Percentiles rank a stretch among this genome's conserved stretches.
These are phyloP conservation scores for Phylloscopus whistleri DNA, from an alignment of 2,113 vertebrate species.

Conservation along the genomic window DNA sequence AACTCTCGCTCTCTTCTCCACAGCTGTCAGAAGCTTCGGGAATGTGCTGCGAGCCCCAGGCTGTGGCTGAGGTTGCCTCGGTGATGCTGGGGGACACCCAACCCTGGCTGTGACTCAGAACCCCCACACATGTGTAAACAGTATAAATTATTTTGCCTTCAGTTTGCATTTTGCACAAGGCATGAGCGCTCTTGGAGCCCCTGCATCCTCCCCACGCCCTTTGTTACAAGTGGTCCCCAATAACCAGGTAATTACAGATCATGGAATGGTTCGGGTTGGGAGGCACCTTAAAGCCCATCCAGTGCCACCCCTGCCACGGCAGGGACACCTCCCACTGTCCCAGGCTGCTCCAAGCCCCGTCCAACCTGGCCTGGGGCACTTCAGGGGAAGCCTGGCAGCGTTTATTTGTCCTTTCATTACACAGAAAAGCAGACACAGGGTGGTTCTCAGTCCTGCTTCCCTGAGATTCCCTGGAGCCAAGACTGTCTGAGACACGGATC, in stretches of 20 bases:
- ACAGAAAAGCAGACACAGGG: fast-evolving
- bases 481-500: background rate
- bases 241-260: too few relatives aligned
- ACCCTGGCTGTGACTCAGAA: too few relatives aligned
- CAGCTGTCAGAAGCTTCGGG: fast-evolving
- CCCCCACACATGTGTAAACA: fast-evolving
- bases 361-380: background rate
- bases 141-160: background rate
- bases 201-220: too few relatives aligned
- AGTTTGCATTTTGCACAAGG: too few relatives aligned
- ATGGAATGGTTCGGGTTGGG: too few relatives aligned
- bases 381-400: background rate
- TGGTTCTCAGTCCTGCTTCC: background rate
- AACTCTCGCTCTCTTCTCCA: background rate
- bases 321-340: too few relatives aligned
- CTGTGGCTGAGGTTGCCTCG: background rate
- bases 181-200: too few relatives aligned
- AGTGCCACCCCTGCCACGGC: too few relatives aligned
- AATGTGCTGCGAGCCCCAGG: fast-evolving
- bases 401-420: background rate
- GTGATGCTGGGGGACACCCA: fast-evolving
- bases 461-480: background rate
- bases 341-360: too few relatives aligned
- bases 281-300: too few relatives aligned
- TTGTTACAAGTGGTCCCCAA: too few relatives aligned